Evolutionary conservation across 2,888 invertebrate genomes (phyloP), one percentile per base, ranked within the genome.

Genomic region (Cyaniris semiargus): DNA sequence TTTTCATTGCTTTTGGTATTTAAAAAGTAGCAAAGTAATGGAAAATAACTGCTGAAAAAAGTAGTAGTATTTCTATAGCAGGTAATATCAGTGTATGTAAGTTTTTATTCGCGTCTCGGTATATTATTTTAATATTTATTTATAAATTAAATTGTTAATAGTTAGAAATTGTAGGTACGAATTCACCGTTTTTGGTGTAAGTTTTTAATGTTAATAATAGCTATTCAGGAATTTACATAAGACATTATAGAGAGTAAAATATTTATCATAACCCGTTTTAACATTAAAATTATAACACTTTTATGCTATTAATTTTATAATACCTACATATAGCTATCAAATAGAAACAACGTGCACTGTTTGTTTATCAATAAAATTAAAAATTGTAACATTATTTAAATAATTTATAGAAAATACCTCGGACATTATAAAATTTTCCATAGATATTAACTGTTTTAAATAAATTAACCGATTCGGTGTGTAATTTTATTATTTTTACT

Each of bases 201-300:
- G 66, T 31, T 66, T 66, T 27, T 15, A 27, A 23, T 66, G 0
- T 15, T 1, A 66, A 23, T 66, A 27, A 27, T 31, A 4, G 66
- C 31, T 31, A 27, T 27, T 27, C 15, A 66, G 27, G 6, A 66
- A 66, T 66, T 31, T 27, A 66, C 66, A 66, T 66, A 66, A 66
- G 27, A 66, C 31, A 66, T 21, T 27, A 15, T 31, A 31, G 66
- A 66, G 15, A 18, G 66, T 66, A 60, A 60, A 60, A 27, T 31
- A 66, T 31, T 66, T 31, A 66, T 18, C 66, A 31, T 66, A 66
- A 66, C 66, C 27, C 31, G 66, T 66, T 66, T 23, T 31, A 18
- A 66, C 27, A 66, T 66, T 66, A 66, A 66, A 66, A 66, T 66
- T 66, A 66, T 66, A 66, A 66, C 66, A 66, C 66, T 66, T 66